Conservation (phyloP, 1,140 invertebrate genomes). For the Mercenaria mercenaria region DNA sequence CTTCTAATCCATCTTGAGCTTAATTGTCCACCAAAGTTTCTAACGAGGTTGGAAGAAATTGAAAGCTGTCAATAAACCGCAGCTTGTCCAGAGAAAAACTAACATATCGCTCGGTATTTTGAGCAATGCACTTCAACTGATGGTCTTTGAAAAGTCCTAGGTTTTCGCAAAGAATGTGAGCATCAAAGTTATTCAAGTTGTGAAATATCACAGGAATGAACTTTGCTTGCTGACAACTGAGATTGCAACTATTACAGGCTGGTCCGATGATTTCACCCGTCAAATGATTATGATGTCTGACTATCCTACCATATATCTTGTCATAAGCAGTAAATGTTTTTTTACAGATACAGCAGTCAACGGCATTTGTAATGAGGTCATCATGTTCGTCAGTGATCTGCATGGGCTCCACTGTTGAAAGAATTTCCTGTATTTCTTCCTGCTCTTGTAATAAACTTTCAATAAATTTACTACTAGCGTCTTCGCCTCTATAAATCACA, state of each 20-base stretch:
- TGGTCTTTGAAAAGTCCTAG: slow-evolving; percentile 72
- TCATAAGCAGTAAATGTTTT: slow-evolving; percentile 57
- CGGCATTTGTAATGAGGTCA: not conserved
- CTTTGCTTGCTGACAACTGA: not conserved
- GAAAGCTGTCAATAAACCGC: not conserved
- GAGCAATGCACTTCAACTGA: slow-evolving; percentile 79
- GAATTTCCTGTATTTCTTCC: not conserved
- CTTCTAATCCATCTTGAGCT: not conserved
- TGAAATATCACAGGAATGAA: slow-evolving; percentile 83
- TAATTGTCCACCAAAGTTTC: slow-evolving; percentile 32
- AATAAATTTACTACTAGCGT: not conserved
- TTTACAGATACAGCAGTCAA: slow-evolving; percentile 36
- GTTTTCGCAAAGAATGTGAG: slow-evolving; percentile 79
- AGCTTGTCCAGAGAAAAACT: slow-evolving; percentile 36
- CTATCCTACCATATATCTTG: not conserved
- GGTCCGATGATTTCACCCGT: slow-evolving; percentile 51
- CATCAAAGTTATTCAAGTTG: slow-evolving; percentile 84
- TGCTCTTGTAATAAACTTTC: slow-evolving; percentile 2
- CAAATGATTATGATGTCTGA: slow-evolving; percentile 55
- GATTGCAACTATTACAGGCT: slow-evolving; percentile 37
- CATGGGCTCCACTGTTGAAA: not conserved
- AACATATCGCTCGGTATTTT: slow-evolving; percentile 82
- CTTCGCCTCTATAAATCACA: slow-evolving; percentile 2
- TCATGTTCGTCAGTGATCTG: slow-evolving; percentile 10
- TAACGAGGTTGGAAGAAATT: not conserved